Conservation (phyloP, 2,888 invertebrate species). For the Nebria salina region DNA sequence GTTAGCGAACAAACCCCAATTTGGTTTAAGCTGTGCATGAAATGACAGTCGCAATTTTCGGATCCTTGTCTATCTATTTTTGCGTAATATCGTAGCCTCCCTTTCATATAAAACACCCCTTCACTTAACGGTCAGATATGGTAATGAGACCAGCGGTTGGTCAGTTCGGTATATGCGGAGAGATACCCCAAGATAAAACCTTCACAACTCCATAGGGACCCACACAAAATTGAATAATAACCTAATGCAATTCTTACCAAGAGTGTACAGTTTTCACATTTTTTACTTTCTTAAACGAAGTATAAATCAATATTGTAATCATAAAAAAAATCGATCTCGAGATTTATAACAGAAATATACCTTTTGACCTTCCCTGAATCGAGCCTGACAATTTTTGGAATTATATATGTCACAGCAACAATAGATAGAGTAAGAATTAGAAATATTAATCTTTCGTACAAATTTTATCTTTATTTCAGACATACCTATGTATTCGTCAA, state of each 20-base stretch:
- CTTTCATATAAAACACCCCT: conserved; percentile 23
- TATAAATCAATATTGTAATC: no score
- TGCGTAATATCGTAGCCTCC: conserved; percentile 2
- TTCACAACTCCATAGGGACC: conserved; percentile 53
- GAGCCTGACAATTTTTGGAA: no score
- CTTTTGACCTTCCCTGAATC: no score
- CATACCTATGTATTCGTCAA: no score
- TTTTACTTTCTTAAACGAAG: background rate
- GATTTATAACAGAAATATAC: no score
- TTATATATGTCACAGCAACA: no score
- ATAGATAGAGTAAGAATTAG: no score
- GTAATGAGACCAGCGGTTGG: conserved; percentile 42
- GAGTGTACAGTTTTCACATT: conserved; percentile 13
- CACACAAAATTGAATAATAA: conserved; percentile 53
- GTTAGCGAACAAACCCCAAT: background rate
- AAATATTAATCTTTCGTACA: no score
- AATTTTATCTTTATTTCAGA: no score
- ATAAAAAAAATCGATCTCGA: no score
- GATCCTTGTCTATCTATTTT: background rate
- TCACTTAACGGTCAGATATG: conserved; percentile 46
- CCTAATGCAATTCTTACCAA: conserved; percentile 50
- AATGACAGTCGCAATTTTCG: background rate
- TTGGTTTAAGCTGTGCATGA: background rate
- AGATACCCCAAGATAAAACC: conserved; percentile 52
- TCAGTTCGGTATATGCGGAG: conserved; percentile 21